Percentiles rank a stretch among this genome's conserved stretches.
Conservation (phyloP, 2,797 vertebrate genomes). For the Loris lydekkerianus region DNA sequence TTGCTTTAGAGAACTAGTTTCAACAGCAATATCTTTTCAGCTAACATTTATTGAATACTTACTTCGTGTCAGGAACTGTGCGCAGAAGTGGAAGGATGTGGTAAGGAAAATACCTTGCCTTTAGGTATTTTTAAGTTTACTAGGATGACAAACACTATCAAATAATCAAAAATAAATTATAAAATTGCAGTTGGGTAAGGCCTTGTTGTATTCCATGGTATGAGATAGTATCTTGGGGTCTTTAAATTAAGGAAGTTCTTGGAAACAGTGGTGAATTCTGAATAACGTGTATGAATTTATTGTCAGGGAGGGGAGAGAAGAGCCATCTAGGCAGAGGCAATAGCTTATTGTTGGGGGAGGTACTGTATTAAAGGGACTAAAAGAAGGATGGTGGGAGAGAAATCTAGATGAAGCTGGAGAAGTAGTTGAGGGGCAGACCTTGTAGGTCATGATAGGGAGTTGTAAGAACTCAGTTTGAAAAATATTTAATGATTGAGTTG, state of each 20-base stretch:
- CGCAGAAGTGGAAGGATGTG: background rate
- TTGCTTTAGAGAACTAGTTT: background rate
- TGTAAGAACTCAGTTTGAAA: background rate
- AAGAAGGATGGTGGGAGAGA: background rate
- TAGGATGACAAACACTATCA: background rate
- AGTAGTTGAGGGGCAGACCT: background rate
- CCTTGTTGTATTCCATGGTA: background rate
- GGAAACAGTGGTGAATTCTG: background rate
- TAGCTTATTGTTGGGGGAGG: background rate
- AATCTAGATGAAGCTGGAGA: background rate
- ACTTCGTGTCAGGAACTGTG: background rate
- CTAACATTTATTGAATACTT: background rate
- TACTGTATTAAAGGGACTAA: background rate
- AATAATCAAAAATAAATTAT: background rate
- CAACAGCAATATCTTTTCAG: background rate
- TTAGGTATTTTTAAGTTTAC: conserved; percentile 28
- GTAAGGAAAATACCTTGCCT: background rate
- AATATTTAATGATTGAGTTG: background rate
- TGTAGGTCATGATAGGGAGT: background rate
- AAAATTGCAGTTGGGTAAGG: background rate
- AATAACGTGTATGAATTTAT: background rate
- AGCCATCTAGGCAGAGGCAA: background rate
- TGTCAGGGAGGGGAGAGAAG: background rate
- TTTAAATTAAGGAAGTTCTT: background rate
- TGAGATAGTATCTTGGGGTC: background rate